Evolutionary conservation across 2,113 vertebrate genomes (phyloP).

Genomic region (Machaerirhynchus nigripectus): DNA sequence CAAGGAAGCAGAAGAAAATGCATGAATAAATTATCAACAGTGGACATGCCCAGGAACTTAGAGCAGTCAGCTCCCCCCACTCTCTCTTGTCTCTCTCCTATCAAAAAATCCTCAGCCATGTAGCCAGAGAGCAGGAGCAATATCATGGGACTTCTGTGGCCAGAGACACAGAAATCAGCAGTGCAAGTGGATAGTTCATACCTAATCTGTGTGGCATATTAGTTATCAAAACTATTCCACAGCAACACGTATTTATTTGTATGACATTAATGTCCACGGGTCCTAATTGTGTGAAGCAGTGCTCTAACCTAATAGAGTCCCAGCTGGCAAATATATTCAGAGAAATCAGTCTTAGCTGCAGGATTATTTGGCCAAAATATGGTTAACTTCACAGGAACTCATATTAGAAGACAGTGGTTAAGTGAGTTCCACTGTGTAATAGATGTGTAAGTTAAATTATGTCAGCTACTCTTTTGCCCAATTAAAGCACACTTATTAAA

Average conservation of each 20-base stretch:
- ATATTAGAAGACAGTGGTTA: neutral
- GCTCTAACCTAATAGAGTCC: conserved; percentile 5
- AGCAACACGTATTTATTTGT: neutral
- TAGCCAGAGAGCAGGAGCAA: neutral
- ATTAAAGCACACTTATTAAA: neutral
- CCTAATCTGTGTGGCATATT: neutral
- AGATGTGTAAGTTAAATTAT: neutral
- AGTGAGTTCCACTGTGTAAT: neutral
- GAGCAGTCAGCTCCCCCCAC: neutral
- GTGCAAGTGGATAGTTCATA: neutral
- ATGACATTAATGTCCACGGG: neutral
- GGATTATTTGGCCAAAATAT: conserved; percentile 11
- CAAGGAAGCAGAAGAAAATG: neutral
- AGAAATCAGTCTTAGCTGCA: neutral
- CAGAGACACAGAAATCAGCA: neutral
- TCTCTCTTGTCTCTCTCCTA: neutral
- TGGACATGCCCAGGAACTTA: neutral
- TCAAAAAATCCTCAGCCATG: neutral
- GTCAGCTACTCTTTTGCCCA: neutral
- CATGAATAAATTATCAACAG: conserved; percentile 3
- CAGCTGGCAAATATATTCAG: neutral
- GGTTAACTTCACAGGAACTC: neutral
- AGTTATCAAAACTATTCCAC: conserved; percentile 3
- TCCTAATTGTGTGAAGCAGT: neutral
- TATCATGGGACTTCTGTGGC: neutral